Conservation (phyloP, 2,797 vertebrate genomes). For the Crenichthys baileyi region DNA sequence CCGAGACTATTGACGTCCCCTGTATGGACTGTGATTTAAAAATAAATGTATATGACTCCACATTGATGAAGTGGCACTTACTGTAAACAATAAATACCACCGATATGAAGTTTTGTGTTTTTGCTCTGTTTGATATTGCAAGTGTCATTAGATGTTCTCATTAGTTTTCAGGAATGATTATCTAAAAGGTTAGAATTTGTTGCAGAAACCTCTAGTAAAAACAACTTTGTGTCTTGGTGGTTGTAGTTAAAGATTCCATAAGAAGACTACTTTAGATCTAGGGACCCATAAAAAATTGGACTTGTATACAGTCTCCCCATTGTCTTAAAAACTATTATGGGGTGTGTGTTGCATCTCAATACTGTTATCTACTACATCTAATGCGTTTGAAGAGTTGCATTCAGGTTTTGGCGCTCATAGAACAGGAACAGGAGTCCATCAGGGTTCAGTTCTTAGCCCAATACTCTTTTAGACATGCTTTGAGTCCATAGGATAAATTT, state of each 20-base stretch:
- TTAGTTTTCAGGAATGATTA: neutral
- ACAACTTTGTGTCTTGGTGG: neutral
- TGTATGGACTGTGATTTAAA: conserved; percentile 34
- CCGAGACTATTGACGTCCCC: conserved; percentile 14
- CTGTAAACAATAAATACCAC: conserved; percentile 55
- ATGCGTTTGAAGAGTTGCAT: neutral
- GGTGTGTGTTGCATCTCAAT: neutral
- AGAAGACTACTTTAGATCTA: neutral
- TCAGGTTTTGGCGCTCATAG: neutral
- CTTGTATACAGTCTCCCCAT: too few relatives aligned
- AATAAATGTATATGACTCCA: conserved; percentile 21
- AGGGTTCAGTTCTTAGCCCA: neutral
- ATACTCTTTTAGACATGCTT: neutral
- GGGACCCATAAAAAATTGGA: neutral
- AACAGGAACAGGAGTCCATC: neutral
- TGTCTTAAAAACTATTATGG: too few relatives aligned
- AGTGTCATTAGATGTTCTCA: neutral
- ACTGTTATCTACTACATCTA: neutral
- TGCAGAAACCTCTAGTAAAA: neutral
- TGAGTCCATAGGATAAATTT: neutral
- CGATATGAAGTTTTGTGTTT: conserved; percentile 2
- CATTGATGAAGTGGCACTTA: conserved; percentile 35
- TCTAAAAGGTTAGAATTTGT: neutral
- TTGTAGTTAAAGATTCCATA: neutral
- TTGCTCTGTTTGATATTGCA: neutral